A percentile compares a stretch with the other conserved stretches of the same genome.
These are phyloP conservation scores for Gavia stellata DNA, from an alignment of 2,113 vertebrate genomes.

Conservation along the genomic window DNA sequence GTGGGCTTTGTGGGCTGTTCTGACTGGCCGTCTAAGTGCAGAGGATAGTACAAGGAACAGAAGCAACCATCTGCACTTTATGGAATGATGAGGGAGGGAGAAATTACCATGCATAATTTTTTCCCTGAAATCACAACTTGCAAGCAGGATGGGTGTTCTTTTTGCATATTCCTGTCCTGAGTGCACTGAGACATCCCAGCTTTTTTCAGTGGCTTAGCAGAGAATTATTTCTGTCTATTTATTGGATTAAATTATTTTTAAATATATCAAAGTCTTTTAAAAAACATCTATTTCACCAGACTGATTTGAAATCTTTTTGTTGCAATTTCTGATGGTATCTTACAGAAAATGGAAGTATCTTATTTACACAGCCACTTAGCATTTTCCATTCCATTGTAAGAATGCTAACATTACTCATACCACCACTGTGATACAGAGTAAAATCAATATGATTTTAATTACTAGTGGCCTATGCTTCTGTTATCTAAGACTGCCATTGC, in stretches of 20 bases:
- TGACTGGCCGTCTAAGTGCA: background rate
- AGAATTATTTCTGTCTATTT: background rate
- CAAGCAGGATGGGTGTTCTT: background rate
- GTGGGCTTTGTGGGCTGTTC: background rate
- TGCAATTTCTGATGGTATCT: background rate
- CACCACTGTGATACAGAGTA: background rate
- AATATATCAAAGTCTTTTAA: background rate
- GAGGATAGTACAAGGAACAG: background rate
- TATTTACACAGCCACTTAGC: background rate
- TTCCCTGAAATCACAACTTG: background rate
- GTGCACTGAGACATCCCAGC: background rate
- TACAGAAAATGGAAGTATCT: background rate
- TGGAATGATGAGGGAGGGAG: background rate
- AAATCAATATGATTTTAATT: conserved; percentile 45
- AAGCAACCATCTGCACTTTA: background rate
- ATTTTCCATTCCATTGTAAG: background rate
- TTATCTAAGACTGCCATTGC: background rate
- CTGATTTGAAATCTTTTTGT: background rate
- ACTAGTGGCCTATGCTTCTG: background rate
- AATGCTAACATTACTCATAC: background rate
- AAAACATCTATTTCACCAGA: fast-evolving
- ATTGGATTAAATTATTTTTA: background rate
- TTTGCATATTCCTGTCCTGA: background rate
- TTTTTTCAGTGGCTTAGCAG: background rate
- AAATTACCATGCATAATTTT: background rate